Conservation (phyloP, 2,797 vertebrate species). For the Peromyscus attwateri region DNA sequence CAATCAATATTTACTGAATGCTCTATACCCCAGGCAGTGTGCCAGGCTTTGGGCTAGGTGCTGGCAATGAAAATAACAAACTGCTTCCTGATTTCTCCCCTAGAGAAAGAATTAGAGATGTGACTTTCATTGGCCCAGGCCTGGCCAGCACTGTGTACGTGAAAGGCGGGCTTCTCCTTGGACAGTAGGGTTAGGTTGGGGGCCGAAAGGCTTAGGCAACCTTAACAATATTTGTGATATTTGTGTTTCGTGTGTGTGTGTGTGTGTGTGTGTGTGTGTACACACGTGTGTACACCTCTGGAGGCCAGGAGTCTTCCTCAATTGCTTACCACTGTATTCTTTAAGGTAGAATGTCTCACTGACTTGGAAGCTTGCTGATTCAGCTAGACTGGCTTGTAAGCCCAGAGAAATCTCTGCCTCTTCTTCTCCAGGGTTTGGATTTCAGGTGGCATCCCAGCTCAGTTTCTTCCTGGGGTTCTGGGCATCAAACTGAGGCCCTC, state of each 20-base stretch:
- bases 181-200: background rate
- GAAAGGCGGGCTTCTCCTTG: background rate
- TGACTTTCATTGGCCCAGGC: background rate
- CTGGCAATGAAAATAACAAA: slow-evolving; percentile 54
- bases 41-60: slow-evolving; percentile 50
- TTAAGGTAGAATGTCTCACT: background rate
- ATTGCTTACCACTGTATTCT: background rate
- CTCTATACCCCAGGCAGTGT: background rate
- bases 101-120: slow-evolving; percentile 15
- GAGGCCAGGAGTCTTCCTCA: background rate
- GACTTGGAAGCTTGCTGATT: background rate
- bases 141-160: background rate
- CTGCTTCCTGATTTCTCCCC: slow-evolving; percentile 61
- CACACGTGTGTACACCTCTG: background rate
- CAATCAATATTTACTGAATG: slow-evolving; percentile 64
- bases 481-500: background rate
- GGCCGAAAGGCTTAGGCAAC: background rate
- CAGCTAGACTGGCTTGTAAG: background rate
- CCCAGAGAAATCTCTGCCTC: background rate
- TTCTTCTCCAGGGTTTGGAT: background rate
- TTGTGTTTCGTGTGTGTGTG: background rate
- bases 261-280: too few relatives aligned
- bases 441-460: background rate
- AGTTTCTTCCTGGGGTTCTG: background rate
- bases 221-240: background rate